Percentiles rank a stretch among this genome's conserved stretches.
phyloP scores from a whole-genome alignment of 2,797 vertebrate species.

The Petrocephalus schoutedeni region DNA sequence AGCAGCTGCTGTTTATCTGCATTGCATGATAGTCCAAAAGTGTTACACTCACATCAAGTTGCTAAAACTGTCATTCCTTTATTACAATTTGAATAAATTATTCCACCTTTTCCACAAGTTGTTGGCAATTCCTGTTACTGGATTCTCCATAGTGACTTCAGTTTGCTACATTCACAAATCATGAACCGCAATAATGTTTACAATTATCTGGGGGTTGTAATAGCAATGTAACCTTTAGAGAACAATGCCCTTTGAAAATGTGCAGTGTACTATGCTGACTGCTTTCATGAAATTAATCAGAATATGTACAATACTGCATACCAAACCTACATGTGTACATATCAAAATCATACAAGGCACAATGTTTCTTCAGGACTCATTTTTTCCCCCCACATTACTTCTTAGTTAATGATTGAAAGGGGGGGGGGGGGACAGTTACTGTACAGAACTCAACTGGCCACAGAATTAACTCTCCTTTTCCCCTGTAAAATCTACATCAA shows the following conservation, averaged over 20 bases:
- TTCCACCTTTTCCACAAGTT: slow-evolving; percentile 7
- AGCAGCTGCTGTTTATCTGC: not conserved
- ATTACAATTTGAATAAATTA: slow-evolving; percentile 23
- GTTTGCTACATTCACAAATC: not conserved
- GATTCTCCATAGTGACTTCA: not conserved
- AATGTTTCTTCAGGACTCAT: not conserved
- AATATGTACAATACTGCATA: not conserved
- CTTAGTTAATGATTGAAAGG: not conserved
- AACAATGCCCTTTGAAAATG: not conserved
- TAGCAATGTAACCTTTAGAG: not conserved
- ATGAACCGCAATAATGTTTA: not conserved
- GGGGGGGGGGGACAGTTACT: not conserved
- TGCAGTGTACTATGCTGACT: not conserved
- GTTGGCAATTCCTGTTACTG: not conserved
- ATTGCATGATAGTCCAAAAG: not conserved
- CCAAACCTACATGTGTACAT: not conserved
- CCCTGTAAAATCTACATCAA: not conserved
- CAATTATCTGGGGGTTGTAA: not conserved
- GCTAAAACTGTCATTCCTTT: slow-evolving; percentile 1
- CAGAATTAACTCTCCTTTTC: not conserved
- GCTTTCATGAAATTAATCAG: not conserved
- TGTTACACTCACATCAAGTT: not conserved
- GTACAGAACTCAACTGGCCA: not conserved
- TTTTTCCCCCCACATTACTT: not conserved
- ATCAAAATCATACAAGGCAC: slow-evolving; percentile 11